phyloP scores from a whole-genome alignment of 2,888 invertebrate species.

The Parochlus steinenii region DNA sequence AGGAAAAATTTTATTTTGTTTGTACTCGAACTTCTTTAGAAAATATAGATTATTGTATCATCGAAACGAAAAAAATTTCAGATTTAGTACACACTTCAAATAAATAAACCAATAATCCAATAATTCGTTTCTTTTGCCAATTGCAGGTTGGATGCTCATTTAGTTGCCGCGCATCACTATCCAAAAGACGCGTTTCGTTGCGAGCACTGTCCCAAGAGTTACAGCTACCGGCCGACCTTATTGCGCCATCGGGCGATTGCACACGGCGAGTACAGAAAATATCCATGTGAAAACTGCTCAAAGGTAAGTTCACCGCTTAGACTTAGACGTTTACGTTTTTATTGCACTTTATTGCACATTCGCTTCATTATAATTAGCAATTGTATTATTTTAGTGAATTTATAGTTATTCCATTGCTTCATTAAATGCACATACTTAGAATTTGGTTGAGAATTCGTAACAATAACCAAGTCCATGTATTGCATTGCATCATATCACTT shows the following conservation, averaged over 20 bases:
- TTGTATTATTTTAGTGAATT: no score
- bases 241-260: constrained; percentile 66
- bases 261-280: constrained; percentile 69
- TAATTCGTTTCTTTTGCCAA: constrained; percentile 10
- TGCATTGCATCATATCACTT: no score
- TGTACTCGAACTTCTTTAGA: no score
- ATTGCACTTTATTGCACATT: not conserved
- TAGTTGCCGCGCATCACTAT: constrained; percentile 62
- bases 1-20: no score
- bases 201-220: constrained; percentile 68
- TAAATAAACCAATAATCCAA: not conserved
- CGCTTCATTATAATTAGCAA: constrained; percentile 15
- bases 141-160: constrained; percentile 70
- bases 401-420: no score
- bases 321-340: not conserved
- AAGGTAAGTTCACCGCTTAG: constrained; percentile 40
- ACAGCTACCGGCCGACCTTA: constrained; percentile 63
- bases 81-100: no score
- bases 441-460: no score
- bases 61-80: no score
- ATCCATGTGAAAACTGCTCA: constrained; percentile 83
- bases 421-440: no score
- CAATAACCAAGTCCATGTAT: no score
- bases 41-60: no score
- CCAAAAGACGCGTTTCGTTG: constrained; percentile 65